Percentiles rank a stretch among this genome's conserved stretches.
phyloP scores from a whole-genome alignment of 2,797 vertebrate genomes.

The Acanthurus lineatus region DNA sequence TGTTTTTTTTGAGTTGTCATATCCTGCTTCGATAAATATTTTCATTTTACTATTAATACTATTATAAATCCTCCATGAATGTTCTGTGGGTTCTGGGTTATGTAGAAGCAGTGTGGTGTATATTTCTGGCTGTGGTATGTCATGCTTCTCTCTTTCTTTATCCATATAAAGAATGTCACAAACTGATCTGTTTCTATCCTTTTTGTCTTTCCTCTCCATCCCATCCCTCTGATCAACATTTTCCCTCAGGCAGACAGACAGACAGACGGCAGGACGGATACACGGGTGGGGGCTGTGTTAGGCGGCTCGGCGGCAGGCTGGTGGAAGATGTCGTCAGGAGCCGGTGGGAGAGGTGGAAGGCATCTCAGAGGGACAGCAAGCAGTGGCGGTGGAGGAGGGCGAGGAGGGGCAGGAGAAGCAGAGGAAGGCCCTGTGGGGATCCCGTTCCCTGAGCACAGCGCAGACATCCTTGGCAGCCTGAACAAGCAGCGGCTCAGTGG shows the following conservation, averaged over 20 bases:
- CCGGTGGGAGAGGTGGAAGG: slow-evolving; percentile 87
- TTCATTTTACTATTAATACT: no score
- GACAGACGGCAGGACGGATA: slow-evolving; percentile 90
- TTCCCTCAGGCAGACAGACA: slow-evolving; percentile 85
- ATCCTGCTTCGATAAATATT: background rate
- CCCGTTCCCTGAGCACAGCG: slow-evolving; percentile 98
- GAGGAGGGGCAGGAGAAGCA: slow-evolving; percentile 78
- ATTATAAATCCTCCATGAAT: slow-evolving; percentile 4
- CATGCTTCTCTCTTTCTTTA: slow-evolving; percentile 22
- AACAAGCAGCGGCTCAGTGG: slow-evolving; percentile 96
- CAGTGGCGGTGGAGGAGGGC: slow-evolving; percentile 73
- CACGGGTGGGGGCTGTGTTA: slow-evolving; percentile 87
- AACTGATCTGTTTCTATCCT: slow-evolving; percentile 43
- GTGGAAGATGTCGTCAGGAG: slow-evolving; percentile 92
- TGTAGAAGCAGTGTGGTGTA: slow-evolving; percentile 20
- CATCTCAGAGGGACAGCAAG: slow-evolving; percentile 78
- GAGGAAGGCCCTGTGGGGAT: slow-evolving; percentile 98
- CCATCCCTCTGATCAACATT: slow-evolving; percentile 34
- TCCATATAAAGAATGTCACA: slow-evolving; percentile 30
- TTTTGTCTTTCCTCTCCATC: slow-evolving; percentile 32
- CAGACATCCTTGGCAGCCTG: slow-evolving; percentile 94
- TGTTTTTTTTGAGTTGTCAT: background rate
- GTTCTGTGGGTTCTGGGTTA: background rate
- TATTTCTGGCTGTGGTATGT: slow-evolving; percentile 34
- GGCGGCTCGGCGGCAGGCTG: slow-evolving; percentile 91